Base-by-base conservation (phyloP, 2,797 vertebrate genomes). In the Acomys russatus region DNA sequence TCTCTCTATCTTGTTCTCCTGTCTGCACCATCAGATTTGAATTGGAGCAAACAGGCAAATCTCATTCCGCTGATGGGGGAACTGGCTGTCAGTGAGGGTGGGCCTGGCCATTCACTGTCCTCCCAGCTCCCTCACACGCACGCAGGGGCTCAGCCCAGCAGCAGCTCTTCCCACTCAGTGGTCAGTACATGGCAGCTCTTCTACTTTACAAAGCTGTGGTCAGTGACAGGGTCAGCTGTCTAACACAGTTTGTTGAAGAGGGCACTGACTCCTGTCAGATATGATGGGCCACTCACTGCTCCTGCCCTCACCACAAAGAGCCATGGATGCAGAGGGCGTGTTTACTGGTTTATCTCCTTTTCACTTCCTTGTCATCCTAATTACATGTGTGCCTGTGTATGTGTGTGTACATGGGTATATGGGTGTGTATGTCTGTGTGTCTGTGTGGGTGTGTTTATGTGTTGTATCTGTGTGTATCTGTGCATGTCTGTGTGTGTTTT, bases 1-100 rank as follows among this genome's bases (percentile, higher is more conserved):
- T 94, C 51, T 94, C 15, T 6, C 80, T 64, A 56, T 64, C 78
- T 92, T 76, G 18, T 94, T 71, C 20, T 93, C 85, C 51, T 73
- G 77, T 68, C 33, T 15, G 15, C 38, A 70, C 73, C 18, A 22
- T 93, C 49, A 64, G 54, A 89, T 54, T 44, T 54, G 28, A 63
- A 11, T n/a, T 44, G 6, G 66, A 82, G 83, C 59, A 61, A 56
- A 33, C 64, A 86, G 38, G 68, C 54, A 28, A 61, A n/a, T 70
- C 49, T 11, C 25, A 8, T 22, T 84, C 22, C n/a, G 54, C 76
- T 23, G 35, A 83, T 49, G 30, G 18, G 22, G 35, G 23, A 4
- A n/a, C 30, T 92, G 3, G 14, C 3, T 0, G 0, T n/a, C n/a
- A n/a, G 63, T 89, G 14, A 44, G 30, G 11, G 12, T 70, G 12